Conservation (phyloP, 2,797 vertebrate species). For the Pteronotus mesoamericanus region DNA sequence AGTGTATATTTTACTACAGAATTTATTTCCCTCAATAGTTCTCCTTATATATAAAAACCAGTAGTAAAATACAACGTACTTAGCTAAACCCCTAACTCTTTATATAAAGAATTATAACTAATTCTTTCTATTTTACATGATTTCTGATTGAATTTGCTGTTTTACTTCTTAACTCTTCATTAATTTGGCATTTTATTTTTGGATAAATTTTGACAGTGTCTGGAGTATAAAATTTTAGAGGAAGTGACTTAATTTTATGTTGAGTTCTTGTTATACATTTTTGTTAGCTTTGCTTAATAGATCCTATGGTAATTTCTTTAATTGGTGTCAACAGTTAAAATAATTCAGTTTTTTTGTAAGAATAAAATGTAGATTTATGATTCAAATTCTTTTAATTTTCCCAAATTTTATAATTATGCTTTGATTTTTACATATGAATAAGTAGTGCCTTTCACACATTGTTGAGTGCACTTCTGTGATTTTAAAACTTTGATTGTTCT, state of each 20-base stretch:
- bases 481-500: conserved; percentile 11
- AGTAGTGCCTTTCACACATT: not conserved
- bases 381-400: conserved; percentile 4
- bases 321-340: conserved; percentile 19
- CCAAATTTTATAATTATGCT: not conserved
- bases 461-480: not conserved
- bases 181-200: conserved; percentile 44
- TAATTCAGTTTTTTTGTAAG: not conserved
- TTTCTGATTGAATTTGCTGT: conserved; percentile 20
- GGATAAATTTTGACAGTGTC: conserved; percentile 25
- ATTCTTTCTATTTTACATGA: not conserved
- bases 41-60: conserved; percentile 17
- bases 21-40: conserved; percentile 3
- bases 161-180: conserved; percentile 31
- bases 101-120: not conserved
- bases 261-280: conserved; percentile 24
- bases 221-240: conserved; percentile 5
- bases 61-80: conserved; percentile 35
- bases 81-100: not conserved
- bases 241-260: conserved; percentile 9
- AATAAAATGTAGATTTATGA: not conserved
- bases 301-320: not conserved
- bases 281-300: not conserved
- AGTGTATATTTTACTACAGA: not conserved
- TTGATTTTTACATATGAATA: not conserved